Conservation (phyloP, 2,797 vertebrate species). For the Acanthiza pusilla region DNA sequence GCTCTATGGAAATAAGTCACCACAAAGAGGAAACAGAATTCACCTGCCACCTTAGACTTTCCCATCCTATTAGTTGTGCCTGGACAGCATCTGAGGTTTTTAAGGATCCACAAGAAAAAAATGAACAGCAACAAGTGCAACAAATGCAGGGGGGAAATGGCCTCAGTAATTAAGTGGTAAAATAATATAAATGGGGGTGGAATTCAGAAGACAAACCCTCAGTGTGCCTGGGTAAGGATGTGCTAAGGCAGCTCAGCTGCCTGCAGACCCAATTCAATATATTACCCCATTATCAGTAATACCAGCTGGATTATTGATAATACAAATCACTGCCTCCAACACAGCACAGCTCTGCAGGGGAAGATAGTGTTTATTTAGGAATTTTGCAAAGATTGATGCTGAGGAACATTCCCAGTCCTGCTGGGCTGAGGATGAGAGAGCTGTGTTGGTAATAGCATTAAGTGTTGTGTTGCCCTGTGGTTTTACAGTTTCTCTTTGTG, state of each 20-base stretch:
- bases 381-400: background rate
- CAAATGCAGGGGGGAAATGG: background rate
- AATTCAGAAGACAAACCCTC: background rate
- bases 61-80: background rate
- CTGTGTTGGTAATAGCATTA: background rate
- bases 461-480: background rate
- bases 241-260: background rate
- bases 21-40: background rate
- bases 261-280: background rate
- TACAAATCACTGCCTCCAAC: background rate
- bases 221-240: background rate
- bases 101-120: background rate
- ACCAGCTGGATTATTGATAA: background rate
- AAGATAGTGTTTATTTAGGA: background rate
- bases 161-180: background rate
- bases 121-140: background rate
- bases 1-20: background rate
- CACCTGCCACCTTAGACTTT: background rate
- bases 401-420: background rate
- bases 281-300: background rate
- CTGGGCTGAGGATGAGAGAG: background rate
- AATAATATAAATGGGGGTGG: background rate
- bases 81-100: background rate
- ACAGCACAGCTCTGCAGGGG: background rate
- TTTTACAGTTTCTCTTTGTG: background rate